phyloP scores from a whole-genome alignment of 2,888 invertebrate species.

The Pristionchus entomophagus region DNA sequence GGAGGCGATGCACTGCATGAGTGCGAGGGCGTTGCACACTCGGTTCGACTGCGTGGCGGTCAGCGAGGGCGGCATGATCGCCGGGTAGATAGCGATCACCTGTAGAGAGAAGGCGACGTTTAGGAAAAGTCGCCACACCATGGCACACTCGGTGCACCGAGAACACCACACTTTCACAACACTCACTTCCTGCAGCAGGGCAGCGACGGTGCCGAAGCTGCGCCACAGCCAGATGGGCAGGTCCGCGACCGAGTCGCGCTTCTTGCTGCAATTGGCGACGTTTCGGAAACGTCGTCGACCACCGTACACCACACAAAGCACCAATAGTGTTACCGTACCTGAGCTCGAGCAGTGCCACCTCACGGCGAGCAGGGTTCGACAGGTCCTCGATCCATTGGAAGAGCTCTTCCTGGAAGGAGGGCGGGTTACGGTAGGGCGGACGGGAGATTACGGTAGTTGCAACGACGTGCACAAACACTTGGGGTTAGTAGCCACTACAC shows the following conservation, averaged over 20 bases:
- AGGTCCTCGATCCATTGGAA: conserved; percentile 93
- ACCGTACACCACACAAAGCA: neutral
- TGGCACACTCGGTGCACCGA: neutral
- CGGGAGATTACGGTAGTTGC: conserved; percentile 7
- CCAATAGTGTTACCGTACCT: conserved; percentile 81
- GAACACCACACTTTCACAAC: neutral
- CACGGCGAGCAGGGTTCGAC: conserved; percentile 92
- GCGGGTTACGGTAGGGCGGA: neutral
- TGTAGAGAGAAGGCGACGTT: conserved; percentile 35
- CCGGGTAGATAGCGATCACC: conserved; percentile 93
- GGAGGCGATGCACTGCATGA: conserved; percentile 99
- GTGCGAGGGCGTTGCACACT: conserved; percentile 97
- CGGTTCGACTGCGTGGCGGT: conserved; percentile 97
- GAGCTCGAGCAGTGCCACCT: conserved; percentile 95
- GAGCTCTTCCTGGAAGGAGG: conserved; percentile 84
- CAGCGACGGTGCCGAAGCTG: conserved; percentile 96
- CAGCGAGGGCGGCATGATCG: conserved; percentile 96
- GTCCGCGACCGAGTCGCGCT: conserved; percentile 92
- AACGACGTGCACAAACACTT: neutral
- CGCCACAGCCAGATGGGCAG: conserved; percentile 99
- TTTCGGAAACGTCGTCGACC: neutral
- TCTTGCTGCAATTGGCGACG: conserved; percentile 81
- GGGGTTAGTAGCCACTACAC: neutral
- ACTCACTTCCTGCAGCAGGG: conserved; percentile 89
- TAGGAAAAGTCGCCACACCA: neutral